Conservation (phyloP, 2,888 invertebrate genomes). For the Cephus pygmeus region DNA sequence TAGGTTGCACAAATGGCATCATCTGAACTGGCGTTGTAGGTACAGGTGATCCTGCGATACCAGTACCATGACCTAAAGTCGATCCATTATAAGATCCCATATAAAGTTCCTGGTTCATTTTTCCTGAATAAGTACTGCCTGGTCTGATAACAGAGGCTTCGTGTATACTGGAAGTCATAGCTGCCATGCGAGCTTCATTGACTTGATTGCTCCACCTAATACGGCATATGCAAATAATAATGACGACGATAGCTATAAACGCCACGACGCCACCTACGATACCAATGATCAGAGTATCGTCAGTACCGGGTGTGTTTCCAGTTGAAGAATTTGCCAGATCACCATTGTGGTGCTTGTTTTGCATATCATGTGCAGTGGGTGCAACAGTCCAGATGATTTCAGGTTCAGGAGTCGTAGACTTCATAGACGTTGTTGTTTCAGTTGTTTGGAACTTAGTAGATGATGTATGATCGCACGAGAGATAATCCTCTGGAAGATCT, state of each 20-base stretch:
- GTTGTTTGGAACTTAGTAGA: constrained; percentile 68
- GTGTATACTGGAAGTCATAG: constrained; percentile 57
- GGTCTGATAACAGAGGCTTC: constrained; percentile 61
- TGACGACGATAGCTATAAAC: constrained; percentile 88
- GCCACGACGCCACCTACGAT: constrained; percentile 93
- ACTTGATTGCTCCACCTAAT: constrained; percentile 73
- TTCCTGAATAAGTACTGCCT: constrained; percentile 57
- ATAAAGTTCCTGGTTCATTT: constrained; percentile 56
- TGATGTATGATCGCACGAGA: constrained; percentile 79
- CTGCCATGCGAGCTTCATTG: constrained; percentile 55
- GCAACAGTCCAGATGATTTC: constrained; percentile 91
- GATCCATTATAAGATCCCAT: constrained; percentile 55
- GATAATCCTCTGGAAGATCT: constrained; percentile 83
- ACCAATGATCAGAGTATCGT: constrained; percentile 94
- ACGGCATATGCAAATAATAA: constrained; percentile 89
- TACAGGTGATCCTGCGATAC: constrained; percentile 29
- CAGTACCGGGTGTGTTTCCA: constrained; percentile 78
- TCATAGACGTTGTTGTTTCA: constrained; percentile 67
- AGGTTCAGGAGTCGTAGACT: constrained; percentile 77
- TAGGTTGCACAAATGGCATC: constrained; percentile 58
- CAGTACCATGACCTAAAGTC: constrained; percentile 53
- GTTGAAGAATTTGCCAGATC: constrained; percentile 68
- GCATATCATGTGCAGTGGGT: constrained; percentile 75
- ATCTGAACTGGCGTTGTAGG: constrained; percentile 56
- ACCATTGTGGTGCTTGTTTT: constrained; percentile 69